phyloP scores from a whole-genome alignment of 2,113 vertebrate genomes.

The Mirounga angustirostris region DNA sequence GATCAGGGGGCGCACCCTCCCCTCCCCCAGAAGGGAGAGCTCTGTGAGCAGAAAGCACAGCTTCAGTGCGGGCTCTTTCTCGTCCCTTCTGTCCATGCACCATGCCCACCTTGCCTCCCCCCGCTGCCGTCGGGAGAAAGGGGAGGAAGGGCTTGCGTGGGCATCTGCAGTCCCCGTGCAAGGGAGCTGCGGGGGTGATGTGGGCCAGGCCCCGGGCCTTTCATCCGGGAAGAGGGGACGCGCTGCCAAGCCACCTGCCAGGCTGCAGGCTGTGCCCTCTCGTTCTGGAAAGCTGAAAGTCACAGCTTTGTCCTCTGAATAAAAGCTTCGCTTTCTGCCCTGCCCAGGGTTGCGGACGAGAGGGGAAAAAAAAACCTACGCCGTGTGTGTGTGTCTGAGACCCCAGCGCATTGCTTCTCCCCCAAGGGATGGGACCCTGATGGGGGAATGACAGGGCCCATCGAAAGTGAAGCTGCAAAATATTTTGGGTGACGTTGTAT shows the following conservation, averaged over 20 bases:
- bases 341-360: background rate
- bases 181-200: background rate
- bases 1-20: background rate
- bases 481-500: conserved; percentile 30
- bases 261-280: background rate
- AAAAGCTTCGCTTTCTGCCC: conserved; percentile 52
- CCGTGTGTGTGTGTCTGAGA: background rate
- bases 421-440: too few species aligned
- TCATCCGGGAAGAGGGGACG: background rate
- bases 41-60: background rate
- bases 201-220: background rate
- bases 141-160: background rate
- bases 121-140: background rate
- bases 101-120: background rate
- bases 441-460: background rate
- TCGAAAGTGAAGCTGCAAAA: background rate
- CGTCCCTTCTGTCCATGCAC: accelerated
- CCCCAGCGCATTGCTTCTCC: background rate
- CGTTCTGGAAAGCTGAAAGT: conserved; percentile 51
- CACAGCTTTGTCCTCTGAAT: conserved; percentile 42
- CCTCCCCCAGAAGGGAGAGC: background rate
- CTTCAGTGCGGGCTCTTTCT: accelerated
- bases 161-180: accelerated
- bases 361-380: background rate
- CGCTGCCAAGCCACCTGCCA: conserved; percentile 39